A percentile compares a stretch with the other conserved stretches of the same genome.
phyloP scores from a whole-genome alignment of 2,888 invertebrate genomes.

The Arge pagana region DNA sequence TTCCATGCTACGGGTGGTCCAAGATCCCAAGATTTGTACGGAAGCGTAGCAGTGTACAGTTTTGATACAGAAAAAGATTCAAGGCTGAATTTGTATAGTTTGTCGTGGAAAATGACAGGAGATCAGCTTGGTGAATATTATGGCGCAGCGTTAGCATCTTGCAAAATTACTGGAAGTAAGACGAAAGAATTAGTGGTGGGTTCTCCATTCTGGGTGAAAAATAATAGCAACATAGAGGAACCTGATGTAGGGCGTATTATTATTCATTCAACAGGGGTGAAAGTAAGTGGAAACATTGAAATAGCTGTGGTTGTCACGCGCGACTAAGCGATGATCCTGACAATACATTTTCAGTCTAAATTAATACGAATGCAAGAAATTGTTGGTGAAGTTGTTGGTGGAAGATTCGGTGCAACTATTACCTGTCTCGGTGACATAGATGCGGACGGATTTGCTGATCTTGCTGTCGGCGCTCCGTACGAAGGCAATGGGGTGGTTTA shows the following conservation, averaged over 20 bases:
- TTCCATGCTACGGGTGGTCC: conserved; percentile 53
- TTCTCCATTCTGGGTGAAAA: conserved; percentile 60
- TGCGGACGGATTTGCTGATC: conserved; percentile 61
- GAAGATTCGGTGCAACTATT: conserved; percentile 64
- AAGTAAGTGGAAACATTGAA: conserved; percentile 35
- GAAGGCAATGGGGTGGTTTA: conserved; percentile 44
- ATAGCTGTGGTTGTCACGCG: too few relatives aligned
- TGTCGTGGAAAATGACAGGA: too few relatives aligned
- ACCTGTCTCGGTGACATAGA: conserved; percentile 65
- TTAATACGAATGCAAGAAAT: conserved; percentile 27
- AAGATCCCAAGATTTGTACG: conserved; percentile 38
- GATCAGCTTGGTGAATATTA: conserved; percentile 68
- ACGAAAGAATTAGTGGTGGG: conserved; percentile 68
- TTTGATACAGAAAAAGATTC: conserved; percentile 30
- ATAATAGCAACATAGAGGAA: too few relatives aligned
- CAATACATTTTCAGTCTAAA: conserved; percentile 27
- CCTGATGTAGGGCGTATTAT: conserved; percentile 60
- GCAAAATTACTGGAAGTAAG: conserved; percentile 68
- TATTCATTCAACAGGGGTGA: conserved; percentile 49
- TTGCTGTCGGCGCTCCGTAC: conserved; percentile 52
- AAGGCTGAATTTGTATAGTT: background rate
- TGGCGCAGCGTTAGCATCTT: conserved; percentile 66
- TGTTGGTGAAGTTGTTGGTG: conserved; percentile 55
- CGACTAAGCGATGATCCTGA: too few relatives aligned
- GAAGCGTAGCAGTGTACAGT: conserved; percentile 45